phyloP scores from a whole-genome alignment of 2,888 invertebrate genomes.

The Stenotaenia linearis region DNA sequence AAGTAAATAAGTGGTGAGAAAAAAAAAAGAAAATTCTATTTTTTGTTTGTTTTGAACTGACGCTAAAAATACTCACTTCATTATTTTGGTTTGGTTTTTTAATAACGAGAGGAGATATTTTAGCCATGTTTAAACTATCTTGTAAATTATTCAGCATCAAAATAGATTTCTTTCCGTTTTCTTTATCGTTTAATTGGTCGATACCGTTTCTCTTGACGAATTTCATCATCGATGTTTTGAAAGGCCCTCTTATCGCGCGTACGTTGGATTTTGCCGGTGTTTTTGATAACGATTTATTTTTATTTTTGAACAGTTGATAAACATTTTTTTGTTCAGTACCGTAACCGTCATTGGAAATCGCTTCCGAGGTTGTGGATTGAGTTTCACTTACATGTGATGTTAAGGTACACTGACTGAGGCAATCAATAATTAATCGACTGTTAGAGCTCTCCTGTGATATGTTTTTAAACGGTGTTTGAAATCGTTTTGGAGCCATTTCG shows the following conservation, averaged over 20 bases:
- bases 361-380: neutral
- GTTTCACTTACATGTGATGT: neutral
- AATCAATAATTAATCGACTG: neutral
- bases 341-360: neutral
- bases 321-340: neutral
- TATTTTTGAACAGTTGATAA: neutral
- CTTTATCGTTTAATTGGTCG: neutral
- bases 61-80: neutral
- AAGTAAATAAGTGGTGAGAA: neutral
- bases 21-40: neutral
- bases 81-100: neutral
- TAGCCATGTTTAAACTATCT: neutral
- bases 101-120: conserved; percentile 13
- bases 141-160: neutral
- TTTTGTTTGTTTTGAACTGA: neutral
- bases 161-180: neutral
- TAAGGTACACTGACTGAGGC: neutral
- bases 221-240: neutral
- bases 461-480: neutral
- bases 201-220: neutral
- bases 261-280: neutral
- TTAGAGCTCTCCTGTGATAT: neutral
- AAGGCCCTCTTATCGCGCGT: neutral
- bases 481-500: neutral
- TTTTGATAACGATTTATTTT: neutral